Evolutionary conservation across 2,797 vertebrate genomes (phyloP).

Genomic region (Pteronotus mesoamericanus): DNA sequence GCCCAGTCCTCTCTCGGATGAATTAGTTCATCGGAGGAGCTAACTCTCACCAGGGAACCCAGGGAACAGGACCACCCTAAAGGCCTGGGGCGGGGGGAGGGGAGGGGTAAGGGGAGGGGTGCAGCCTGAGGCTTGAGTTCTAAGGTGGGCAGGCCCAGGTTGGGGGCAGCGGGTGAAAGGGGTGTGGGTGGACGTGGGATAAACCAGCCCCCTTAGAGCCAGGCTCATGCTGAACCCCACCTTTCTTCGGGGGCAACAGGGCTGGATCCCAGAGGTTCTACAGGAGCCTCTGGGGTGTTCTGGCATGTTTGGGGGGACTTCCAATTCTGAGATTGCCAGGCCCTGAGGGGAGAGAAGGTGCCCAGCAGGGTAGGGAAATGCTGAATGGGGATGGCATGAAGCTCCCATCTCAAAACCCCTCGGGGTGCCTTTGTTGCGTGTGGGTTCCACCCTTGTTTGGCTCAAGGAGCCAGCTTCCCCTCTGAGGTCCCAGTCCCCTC

Average conservation of each 20-base stretch:
- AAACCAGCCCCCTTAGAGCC: not conserved
- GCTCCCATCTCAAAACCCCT: not conserved
- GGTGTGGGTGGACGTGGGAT: not conserved
- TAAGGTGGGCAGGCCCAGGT: not conserved
- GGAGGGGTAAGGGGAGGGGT: not conserved
- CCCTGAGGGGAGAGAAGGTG: rapidly evolving
- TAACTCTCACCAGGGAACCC: not conserved
- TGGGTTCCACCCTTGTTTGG: not conserved
- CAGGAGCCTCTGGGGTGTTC: not conserved
- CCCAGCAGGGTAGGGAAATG: not conserved
- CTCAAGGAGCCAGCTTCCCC: not conserved
- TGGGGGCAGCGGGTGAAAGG: not conserved
- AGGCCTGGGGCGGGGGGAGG: not conserved
- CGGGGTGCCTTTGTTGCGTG: not conserved
- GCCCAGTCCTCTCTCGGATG: not conserved
- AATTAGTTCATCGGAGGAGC: not conserved
- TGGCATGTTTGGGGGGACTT: not conserved
- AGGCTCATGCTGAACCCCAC: not conserved
- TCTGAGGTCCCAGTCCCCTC: not conserved
- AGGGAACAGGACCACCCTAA: not conserved
- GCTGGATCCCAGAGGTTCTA: not conserved
- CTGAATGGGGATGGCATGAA: not conserved
- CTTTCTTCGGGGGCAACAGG: not conserved
- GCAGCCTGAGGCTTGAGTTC: not conserved
- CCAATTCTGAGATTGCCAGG: not conserved